phyloP scores from a whole-genome alignment of 1,140 invertebrate species.

The Drosophila funebris region DNA sequence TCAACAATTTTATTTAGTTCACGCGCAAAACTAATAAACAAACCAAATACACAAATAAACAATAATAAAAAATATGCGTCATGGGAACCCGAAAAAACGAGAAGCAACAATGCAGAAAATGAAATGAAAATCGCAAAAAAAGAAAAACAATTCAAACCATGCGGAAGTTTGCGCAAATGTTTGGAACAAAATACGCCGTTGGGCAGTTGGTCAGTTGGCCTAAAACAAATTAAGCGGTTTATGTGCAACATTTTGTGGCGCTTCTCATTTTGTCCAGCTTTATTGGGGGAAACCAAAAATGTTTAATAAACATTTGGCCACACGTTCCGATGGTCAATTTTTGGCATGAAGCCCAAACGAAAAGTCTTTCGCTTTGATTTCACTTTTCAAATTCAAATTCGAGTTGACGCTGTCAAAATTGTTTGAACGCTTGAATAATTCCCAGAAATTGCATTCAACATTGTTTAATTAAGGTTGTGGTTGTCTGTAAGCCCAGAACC shows the following conservation, averaged over 20 bases:
- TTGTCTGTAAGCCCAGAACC: conserved; percentile 29
- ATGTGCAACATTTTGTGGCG: conserved; percentile 35
- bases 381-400: no score
- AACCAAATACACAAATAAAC: conserved; percentile 32
- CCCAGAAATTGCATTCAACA: conserved; percentile 57
- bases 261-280: not conserved
- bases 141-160: conserved; percentile 21
- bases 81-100: not conserved
- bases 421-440: conserved; percentile 55
- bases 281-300: not conserved
- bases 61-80: conserved; percentile 38
- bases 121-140: conserved; percentile 2
- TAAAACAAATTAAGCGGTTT: conserved; percentile 44
- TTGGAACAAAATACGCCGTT: conserved; percentile 16
- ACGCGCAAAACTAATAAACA: conserved; percentile 43
- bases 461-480: conserved; percentile 60
- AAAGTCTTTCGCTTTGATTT: conserved; percentile 21
- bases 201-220: not conserved
- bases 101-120: conserved; percentile 15
- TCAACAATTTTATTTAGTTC: conserved; percentile 57
- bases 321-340: conserved; percentile 7
- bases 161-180: conserved; percentile 1
- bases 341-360: not conserved
- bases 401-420: conserved; percentile 25
- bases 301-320: conserved; percentile 3